phyloP scores from a whole-genome alignment of 2,888 invertebrate genomes.

The Diabrotica balteata region DNA sequence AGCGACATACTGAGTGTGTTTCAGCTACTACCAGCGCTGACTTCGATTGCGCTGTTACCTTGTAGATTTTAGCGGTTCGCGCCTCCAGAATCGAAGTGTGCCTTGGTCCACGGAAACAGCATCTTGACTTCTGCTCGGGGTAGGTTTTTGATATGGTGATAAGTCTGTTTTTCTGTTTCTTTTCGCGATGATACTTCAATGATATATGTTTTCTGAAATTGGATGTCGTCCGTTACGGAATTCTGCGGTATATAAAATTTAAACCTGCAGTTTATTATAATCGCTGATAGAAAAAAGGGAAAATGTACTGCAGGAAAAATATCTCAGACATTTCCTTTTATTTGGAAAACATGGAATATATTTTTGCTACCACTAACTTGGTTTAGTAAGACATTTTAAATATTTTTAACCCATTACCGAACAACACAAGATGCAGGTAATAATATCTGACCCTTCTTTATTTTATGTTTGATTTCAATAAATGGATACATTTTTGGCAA shows the following conservation, averaged over 20 bases:
- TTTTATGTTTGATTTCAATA: too few species aligned
- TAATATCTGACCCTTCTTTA: too few species aligned
- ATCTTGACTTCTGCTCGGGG: constrained; percentile 29
- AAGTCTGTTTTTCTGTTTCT: constrained; percentile 5
- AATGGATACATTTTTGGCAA: too few species aligned
- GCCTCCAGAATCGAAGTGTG: constrained; percentile 30
- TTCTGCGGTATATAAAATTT: background rate
- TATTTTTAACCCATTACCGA: too few species aligned
- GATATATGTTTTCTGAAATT: constrained; percentile 5
- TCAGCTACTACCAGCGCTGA: constrained; percentile 36
- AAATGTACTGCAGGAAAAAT: too few species aligned
- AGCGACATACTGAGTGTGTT: constrained; percentile 47
- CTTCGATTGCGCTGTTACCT: constrained; percentile 50
- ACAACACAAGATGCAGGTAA: too few species aligned
- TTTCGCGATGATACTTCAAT: constrained; percentile 2
- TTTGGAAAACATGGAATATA: too few species aligned
- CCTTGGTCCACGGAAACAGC: constrained; percentile 30
- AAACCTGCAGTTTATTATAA: too few species aligned
- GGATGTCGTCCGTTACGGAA: constrained; percentile 2
- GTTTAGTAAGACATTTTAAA: too few species aligned
- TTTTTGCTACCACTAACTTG: too few species aligned
- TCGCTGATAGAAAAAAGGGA: too few species aligned
- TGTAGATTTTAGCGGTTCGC: constrained; percentile 45
- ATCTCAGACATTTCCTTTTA: too few species aligned
- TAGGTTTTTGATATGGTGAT: constrained; percentile 20